phyloP scores from a whole-genome alignment of 2,113 vertebrate genomes.

The Bujurquina vittata region DNA sequence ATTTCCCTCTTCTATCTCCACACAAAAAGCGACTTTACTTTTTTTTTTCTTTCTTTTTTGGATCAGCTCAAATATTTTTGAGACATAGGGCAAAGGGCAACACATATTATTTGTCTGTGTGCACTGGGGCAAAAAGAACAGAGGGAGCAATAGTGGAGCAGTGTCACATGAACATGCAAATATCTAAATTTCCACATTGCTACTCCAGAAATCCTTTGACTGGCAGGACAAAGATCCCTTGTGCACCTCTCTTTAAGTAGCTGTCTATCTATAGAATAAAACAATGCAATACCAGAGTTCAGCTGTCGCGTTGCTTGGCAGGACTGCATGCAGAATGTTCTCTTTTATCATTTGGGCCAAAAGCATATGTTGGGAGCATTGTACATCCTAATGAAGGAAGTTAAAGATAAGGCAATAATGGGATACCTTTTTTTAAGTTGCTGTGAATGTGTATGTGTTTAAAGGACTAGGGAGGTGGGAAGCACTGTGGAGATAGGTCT shows the following conservation, averaged over 20 bases:
- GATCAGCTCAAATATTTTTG: constrained; percentile 57
- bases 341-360: constrained; percentile 60
- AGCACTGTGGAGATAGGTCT: neutral
- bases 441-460: constrained; percentile 12
- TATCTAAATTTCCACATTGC: neutral
- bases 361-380: constrained; percentile 52
- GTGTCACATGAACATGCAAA: constrained; percentile 27
- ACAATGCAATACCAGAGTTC: constrained; percentile 22
- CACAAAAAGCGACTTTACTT: constrained; percentile 43
- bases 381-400: constrained; percentile 62
- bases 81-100: constrained; percentile 52
- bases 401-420: constrained; percentile 55
- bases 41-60: constrained; percentile 15
- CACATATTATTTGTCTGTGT: constrained; percentile 50
- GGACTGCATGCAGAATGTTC: constrained; percentile 39
- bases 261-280: constrained; percentile 30
- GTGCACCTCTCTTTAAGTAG: neutral
- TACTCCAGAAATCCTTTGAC: constrained; percentile 4
- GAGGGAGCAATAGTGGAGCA: neutral
- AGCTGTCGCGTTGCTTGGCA: constrained; percentile 40
- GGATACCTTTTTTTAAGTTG: constrained; percentile 45
- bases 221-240: constrained; percentile 20
- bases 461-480: neutral
- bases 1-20: constrained; percentile 62
- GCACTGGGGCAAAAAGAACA: constrained; percentile 57